Evolutionary conservation across 2,113 vertebrate species (phyloP), one percentile per base, ranked within the genome.

Genomic region (Acanthisitta chloris): DNA sequence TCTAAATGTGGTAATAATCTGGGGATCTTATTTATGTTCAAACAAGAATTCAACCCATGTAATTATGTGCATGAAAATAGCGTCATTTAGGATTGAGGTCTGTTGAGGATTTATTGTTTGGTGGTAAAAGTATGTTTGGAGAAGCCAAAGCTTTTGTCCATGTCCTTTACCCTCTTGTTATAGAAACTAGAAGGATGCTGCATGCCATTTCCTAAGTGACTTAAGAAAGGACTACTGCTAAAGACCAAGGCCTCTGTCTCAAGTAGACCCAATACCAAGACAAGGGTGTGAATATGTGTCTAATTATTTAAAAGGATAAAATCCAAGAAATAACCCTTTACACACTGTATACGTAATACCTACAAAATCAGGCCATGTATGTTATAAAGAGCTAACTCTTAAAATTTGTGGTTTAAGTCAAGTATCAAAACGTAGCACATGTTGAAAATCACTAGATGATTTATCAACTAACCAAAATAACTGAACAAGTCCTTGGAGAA

Each of bases 381-480:
- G 0, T 57, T 71, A 36, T 33, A 61, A 82, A 91, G 57, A 87
- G 33, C 23, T 67, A 88, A 61, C 14, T 59, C 73, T 36, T 52
- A 65, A 93, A 85, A 77, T 38, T 6, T 66, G 20, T 52, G 34
- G 10, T 88, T 79, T 77, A 49, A 86, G 29, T 54, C 66, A 77
- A 91, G 38, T 54, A 88, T 90, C 86, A 82, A 96, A 96, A 88
- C 46, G 52, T 1, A 74, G 26, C 73, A 79, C 42, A 64, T 61
- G 88, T 66, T 87, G 89, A 92, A 95, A 97, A 86, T 88, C 38
- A 92, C 46, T 78, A 59, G 72, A 82, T 83, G 86, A 94, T 96
- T 94, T 95, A 81, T 79, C 69, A 94, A 57, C 51, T 70, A 90
- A 69, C 49, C 31, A 92, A 93, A 94, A 72, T 48, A 86, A 26